A percentile compares a stretch with the other conserved stretches of the same genome.
Conservation (phyloP, 2,888 invertebrate genomes). For the Ditula angustiorana region DNA sequence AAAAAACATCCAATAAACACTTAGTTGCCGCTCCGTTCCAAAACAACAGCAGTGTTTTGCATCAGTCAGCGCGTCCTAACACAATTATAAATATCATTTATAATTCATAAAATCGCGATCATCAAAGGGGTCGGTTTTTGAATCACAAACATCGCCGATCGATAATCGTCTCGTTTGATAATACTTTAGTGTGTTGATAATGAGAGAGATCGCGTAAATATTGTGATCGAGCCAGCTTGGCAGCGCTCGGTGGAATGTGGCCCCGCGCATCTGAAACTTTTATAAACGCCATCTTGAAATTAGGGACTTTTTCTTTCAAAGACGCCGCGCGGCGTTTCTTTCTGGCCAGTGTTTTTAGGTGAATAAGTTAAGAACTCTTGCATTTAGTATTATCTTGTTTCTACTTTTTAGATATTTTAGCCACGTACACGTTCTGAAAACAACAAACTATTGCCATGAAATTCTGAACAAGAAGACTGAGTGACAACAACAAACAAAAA, state of each 20-base stretch:
- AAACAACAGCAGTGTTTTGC: conserved; percentile 12
- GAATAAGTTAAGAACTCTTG: too few species aligned
- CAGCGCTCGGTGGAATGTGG: conserved; percentile 28
- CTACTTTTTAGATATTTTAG: too few species aligned
- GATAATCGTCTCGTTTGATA: conserved; percentile 30
- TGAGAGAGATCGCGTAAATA: conserved; percentile 27
- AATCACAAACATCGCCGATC: conserved; percentile 26
- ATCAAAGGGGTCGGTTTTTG: conserved; percentile 6
- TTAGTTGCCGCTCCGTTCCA: neutral
- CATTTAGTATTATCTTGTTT: too few species aligned
- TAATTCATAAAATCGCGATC: conserved; percentile 21
- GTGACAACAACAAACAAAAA: too few species aligned
- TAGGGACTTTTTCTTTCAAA: conserved; percentile 25
- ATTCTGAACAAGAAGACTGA: too few species aligned
- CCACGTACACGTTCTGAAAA: too few species aligned
- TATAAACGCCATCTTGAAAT: conserved; percentile 28
- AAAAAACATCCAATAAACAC: conserved; percentile 11
- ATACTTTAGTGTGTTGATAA: conserved; percentile 37
- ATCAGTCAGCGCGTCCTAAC: neutral
- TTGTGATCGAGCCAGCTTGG: conserved; percentile 31
- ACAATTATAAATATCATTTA: conserved; percentile 18
- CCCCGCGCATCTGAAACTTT: conserved; percentile 24
- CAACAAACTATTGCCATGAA: too few species aligned
- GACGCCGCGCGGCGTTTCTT: conserved; percentile 9
- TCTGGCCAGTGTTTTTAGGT: conserved; percentile 9